Evolutionary conservation across 2,113 vertebrate species (phyloP), one percentile per base, ranked within the genome.

Genomic region (Hassar affinis): DNA sequence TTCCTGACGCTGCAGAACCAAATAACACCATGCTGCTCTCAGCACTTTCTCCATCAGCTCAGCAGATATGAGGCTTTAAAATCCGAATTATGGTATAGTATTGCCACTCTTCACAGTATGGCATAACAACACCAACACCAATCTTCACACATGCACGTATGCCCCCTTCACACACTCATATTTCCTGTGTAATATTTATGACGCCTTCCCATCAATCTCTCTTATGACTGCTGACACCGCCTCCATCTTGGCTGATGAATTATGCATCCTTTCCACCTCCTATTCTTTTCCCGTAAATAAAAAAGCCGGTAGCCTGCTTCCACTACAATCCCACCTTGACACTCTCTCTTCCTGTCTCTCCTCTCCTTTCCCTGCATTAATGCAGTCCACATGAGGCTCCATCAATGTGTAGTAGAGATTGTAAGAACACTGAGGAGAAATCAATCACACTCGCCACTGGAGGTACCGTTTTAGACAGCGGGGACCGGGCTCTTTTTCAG

Each of bases 161-260:
- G 49, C 51, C 25, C 14, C n/a, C 64, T 1, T 17, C 9, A 54
- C 74, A 77, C 30, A 77, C 33, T 3, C 51, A 22, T 56, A 54
- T 77, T 35, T 56, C 30, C 51, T 38, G 74, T 77, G 51, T 9
- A 77, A 77, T 77, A 77, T 77, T 77, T 56, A 77, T 77, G 51
- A 35, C 4, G 20, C 27, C 18, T 56, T 77, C 74, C 30, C 51
- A 56, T 77, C 72, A 54, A 52, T 52, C 74, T 77, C 51, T 77
- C 51, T 15, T 56, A 56, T 56, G 74, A 77, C 33, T 77, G 74
- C 74, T 77, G 74, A 77, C 30, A 77, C 51, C n/a, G 20, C 51
- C 74, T 77, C 74, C 18, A 25, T 56, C 52, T 56, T 12, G 74
- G 18, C 74, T 30, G 72, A 77, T 56, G 27, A 77, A 77, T 77